Base-by-base conservation (phyloP, 2,888 invertebrate species). In the Schizotus pectinicornis region DNA sequence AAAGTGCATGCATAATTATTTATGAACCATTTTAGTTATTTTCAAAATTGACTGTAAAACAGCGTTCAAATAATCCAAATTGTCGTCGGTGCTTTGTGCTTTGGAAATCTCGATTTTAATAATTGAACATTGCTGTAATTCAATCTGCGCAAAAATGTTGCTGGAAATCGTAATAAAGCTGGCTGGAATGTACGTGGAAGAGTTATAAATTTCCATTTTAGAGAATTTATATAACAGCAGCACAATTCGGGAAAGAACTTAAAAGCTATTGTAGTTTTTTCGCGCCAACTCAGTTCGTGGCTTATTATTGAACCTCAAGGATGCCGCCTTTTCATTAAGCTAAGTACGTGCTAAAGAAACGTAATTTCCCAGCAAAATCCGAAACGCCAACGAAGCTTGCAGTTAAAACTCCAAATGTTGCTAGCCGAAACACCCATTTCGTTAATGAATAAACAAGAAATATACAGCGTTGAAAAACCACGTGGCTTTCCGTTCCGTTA, bases 271-370 rank as follows among this genome's bases (percentile, higher is more conserved):
- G 12, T 42, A 11, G 42, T 42, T 39, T 11, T 42, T 14, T 42
- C n/a, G 11, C 6, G 9, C 12, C 9, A n/a, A 22, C 32, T 30
- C 42, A 31, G 7, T 13, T 2, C 22, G 22, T 11, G 31, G 41
- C 22, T 41, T 41, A 14, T 41, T 12, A 43, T 32, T 32, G 32
- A 32, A 43, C 11, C 11, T 22, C 13, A 11, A 30, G 30, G 13
- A 43, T 11, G 12, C 12, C 43, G 12, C n/a, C 11, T 43, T 43
- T 43, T 43, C 43, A 43, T 43, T 32, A 43, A 32, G 32, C 32
- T 43, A 43, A 43, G 43, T 43, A 31, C 43, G 43, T 32, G 43
- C 30, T 11, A n/a, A 11, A 43, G 43, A 32, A 43, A 32, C 32
- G 22, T 32, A 43, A 43, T 43, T 32, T 43, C 12, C n/a, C 11